Percentiles rank a stretch among this genome's conserved stretches.
Evolutionary conservation across 2,797 vertebrate species (phyloP).

Genomic region (Amblyopsis hoosieri): DNA sequence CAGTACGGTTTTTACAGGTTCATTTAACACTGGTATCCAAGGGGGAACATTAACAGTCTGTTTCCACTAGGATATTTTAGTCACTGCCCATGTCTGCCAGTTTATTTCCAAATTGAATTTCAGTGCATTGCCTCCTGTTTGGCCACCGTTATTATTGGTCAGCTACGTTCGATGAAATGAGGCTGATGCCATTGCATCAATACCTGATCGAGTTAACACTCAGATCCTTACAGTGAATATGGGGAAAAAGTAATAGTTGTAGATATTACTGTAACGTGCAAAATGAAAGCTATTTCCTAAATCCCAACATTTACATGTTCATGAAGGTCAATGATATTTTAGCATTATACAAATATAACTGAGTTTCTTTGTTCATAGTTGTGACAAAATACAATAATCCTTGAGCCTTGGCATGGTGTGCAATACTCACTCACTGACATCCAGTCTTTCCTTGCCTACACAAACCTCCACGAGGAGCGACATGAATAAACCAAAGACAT

Average conservation of each 20-base stretch:
- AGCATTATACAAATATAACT: neutral
- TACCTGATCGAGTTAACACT: conserved; percentile 1
- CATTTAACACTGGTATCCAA: too few species aligned
- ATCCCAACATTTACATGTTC: neutral
- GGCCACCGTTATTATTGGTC: conserved; percentile 1
- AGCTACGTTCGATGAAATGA: neutral
- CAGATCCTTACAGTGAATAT: too few species aligned
- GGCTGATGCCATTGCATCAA: conserved; percentile 12
- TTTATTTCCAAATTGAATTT: conserved; percentile 15
- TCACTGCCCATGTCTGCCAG: neutral
- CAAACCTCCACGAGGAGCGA: conserved; percentile 24
- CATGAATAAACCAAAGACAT: conserved; percentile 44
- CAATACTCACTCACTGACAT: conserved; percentile 39
- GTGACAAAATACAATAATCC: neutral
- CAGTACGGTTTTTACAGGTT: too few species aligned
- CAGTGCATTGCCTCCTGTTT: conserved; percentile 11
- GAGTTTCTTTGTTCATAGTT: neutral
- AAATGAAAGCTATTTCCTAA: neutral
- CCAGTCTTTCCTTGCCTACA: conserved; percentile 40
- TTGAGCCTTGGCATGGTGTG: neutral
- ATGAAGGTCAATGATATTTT: neutral
- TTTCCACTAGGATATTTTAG: neutral
- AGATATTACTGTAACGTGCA: neutral
- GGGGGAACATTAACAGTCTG: neutral
- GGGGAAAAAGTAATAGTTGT: too few species aligned